These are phyloP conservation scores for Amphimallon solstitiale DNA, from an alignment of 2,888 invertebrate species.

Conservation along the genomic window DNA sequence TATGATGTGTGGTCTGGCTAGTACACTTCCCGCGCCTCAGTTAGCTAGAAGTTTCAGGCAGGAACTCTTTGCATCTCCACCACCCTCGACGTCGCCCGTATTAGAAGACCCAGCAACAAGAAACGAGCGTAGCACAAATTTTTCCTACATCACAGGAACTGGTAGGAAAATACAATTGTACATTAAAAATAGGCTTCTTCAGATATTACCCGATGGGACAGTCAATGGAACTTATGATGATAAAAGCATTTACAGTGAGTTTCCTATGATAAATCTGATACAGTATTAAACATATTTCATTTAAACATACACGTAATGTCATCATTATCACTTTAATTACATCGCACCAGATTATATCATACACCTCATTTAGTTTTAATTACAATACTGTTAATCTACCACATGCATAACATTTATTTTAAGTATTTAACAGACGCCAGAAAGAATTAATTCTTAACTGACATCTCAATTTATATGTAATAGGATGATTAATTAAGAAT, in stretches of 20 bases:
- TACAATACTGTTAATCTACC: slow-evolving; percentile 42
- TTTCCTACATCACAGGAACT: slow-evolving; percentile 83
- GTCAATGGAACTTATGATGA: slow-evolving; percentile 86
- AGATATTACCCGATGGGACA: slow-evolving; percentile 84
- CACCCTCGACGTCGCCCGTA: slow-evolving; percentile 41
- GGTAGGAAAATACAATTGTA: slow-evolving; percentile 84
- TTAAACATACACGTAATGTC: too few species aligned
- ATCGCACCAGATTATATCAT: too few species aligned
- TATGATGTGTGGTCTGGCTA: slow-evolving; percentile 61
- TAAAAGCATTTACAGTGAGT: slow-evolving; percentile 87
- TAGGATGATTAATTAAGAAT: too few species aligned
- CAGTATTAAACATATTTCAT: too few species aligned
- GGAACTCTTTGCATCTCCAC: slow-evolving; percentile 48
- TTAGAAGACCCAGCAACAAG: slow-evolving; percentile 63
- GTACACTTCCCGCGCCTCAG: slow-evolving; percentile 57
- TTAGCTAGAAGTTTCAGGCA: slow-evolving; percentile 49
- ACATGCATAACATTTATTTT: slow-evolving; percentile 29
- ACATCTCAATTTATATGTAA: background rate
- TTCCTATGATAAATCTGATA: slow-evolving; percentile 23
- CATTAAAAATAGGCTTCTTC: slow-evolving; percentile 84
- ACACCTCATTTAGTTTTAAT: too few species aligned
- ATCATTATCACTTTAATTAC: too few species aligned
- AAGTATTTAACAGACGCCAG: too few species aligned
- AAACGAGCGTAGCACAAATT: slow-evolving; percentile 82
- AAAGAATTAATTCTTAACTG: background rate